Evolutionary conservation across 2,113 vertebrate species (phyloP), one percentile per base, ranked within the genome.

Genomic region (Trochalopteron elliotii): DNA sequence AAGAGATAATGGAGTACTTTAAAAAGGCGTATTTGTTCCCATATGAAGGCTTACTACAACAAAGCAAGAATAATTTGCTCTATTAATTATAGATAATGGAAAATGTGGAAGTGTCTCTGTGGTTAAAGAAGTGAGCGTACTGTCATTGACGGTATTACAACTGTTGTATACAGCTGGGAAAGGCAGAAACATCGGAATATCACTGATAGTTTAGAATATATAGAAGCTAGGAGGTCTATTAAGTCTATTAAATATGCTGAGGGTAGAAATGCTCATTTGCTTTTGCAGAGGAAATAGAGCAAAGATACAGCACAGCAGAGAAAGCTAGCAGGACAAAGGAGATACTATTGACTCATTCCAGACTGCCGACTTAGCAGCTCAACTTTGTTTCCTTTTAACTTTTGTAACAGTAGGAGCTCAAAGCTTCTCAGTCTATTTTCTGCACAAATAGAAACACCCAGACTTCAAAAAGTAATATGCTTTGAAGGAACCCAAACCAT

Each of bases 311-410:
- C 61, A 45, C 50, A 72, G 94, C 85, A 68, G 90, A 70, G 64
- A 85, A 83, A 94, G 86, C 90, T 40, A 80, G 93, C 87, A 78
- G 89, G 96, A 97, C 97, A 97, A 97, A 97, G 95, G 94, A 96
- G 96, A 97, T 94, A 96, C 96, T 97, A 97, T 97, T 96, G 97
- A 95, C 95, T 97, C 94, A 94, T 74, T 96, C 94, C 93, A 97
- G 90, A 85, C 96, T 97, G 97, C 97, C 95, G 93, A 96, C 92
- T 96, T 96, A 94, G 96, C 95, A 96, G 92, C 95, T 92, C 94
- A 86, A 95, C 92, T 94, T 92, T 89, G 89, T 84, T 97, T 96
- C 94, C 95, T 97, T 97, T 97, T 96, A 96, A 97, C 96, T 97
- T 95, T 86, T 94, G 95, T 96, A 96, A 94, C 96, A 96, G 89